phyloP scores from a whole-genome alignment of 30 jellyfish, hydroid and myxozoan species.

The Chironex yamaguchii region DNA sequence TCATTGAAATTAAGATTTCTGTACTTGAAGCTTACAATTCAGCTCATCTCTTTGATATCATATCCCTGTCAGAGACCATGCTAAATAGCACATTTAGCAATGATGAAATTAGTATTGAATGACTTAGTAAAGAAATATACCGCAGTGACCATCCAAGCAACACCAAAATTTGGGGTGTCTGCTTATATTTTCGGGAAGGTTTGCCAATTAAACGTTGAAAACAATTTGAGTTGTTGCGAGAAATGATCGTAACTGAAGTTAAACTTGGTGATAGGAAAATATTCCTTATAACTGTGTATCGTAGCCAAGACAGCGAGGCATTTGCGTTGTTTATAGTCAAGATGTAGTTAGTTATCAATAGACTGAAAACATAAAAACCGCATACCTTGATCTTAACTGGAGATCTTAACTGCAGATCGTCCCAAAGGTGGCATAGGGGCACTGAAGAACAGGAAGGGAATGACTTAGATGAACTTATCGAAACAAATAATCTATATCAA shows the following conservation, averaged over 20 bases:
- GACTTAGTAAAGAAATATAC: conserved; percentile 1
- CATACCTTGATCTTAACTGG: no score
- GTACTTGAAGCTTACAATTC: conserved; percentile 17
- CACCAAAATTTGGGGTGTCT: conserved; percentile 30
- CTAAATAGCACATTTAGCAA: background rate
- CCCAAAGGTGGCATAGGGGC: conserved; percentile 49
- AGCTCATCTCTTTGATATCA: no score
- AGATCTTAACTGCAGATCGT: background rate
- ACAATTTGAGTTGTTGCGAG: conserved; percentile 36
- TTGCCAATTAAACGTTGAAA: conserved; percentile 19
- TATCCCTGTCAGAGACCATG: no score
- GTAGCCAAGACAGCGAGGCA: conserved; percentile 32
- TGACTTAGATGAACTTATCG: conserved; percentile 36
- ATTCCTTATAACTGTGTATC: conserved; percentile 19
- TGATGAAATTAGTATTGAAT: background rate
- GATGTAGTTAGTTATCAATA: conserved; percentile 2
- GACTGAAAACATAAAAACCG: conserved; percentile 17
- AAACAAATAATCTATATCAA: conserved; percentile 27
- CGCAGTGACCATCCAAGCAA: conserved; percentile 9
- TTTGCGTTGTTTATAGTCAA: conserved; percentile 23
- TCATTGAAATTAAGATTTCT: conserved; percentile 20
- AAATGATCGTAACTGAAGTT: conserved; percentile 9
- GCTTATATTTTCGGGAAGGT: conserved; percentile 30
- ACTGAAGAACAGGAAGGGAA: conserved; percentile 31
- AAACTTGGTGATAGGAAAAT: background rate